These are phyloP conservation scores for Hyposmocoma kahamanoa DNA, from an alignment of 1,140 invertebrate genomes.

Conservation along the genomic window DNA sequence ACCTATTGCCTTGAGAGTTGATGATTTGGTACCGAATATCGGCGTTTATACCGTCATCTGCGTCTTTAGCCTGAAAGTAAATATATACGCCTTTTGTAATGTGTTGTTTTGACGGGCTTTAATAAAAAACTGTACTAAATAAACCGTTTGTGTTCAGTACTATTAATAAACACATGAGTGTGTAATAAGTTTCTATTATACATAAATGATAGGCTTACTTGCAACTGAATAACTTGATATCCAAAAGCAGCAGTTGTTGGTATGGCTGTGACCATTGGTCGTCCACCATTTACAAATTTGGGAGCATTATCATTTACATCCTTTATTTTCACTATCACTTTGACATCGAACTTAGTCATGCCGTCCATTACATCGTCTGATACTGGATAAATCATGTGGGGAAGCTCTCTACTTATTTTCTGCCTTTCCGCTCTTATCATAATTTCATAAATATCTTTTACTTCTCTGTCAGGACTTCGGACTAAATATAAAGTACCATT, in stretches of 20 bases:
- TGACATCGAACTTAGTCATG: constrained; percentile 76
- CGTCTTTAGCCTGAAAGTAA: constrained; percentile 78
- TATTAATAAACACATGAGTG: not conserved
- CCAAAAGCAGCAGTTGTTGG: constrained; percentile 86
- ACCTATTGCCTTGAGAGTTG: constrained; percentile 79
- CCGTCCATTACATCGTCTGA: constrained; percentile 79
- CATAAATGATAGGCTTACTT: constrained; percentile 61
- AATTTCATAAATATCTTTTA: constrained; percentile 78
- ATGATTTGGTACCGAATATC: constrained; percentile 87
- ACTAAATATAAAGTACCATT: constrained; percentile 83
- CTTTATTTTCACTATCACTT: constrained; percentile 82
- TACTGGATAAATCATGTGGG: constrained; percentile 83
- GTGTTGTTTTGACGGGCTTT: not conserved
- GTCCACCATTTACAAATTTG: constrained; percentile 80
- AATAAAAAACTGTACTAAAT: not conserved
- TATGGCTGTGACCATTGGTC: constrained; percentile 85
- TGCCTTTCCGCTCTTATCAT: constrained; percentile 80
- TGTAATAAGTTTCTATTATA: not conserved
- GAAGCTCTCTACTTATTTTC: constrained; percentile 78
- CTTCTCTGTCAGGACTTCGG: constrained; percentile 81
- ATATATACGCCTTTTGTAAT: not conserved
- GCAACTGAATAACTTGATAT: constrained; percentile 82
- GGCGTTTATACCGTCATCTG: constrained; percentile 83
- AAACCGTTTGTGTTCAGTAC: not conserved
- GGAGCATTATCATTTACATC: constrained; percentile 90